Conservation (phyloP, 2,797 vertebrate species). For the Melanotaenia trifasciata region DNA sequence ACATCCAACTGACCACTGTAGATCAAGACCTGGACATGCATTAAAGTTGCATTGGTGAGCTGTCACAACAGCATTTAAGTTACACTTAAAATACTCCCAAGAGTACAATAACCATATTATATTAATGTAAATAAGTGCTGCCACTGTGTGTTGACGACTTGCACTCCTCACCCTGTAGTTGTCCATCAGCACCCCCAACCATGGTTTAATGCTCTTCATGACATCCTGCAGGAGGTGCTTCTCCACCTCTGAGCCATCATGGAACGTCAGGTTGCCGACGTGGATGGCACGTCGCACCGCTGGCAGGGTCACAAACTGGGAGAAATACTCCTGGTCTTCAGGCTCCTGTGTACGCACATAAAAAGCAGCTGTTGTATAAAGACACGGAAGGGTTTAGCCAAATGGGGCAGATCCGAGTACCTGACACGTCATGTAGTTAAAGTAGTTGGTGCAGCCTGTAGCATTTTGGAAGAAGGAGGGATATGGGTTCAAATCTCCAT, state of each 20-base stretch:
- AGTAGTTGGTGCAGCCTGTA: constrained; percentile 89
- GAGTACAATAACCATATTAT: no score
- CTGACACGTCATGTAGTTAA: constrained; percentile 85
- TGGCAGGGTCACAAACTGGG: constrained; percentile 83
- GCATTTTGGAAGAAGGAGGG: constrained; percentile 86
- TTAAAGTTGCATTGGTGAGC: neutral
- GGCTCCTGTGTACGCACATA: constrained; percentile 76
- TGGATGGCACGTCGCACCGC: constrained; percentile 85
- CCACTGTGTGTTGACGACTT: neutral
- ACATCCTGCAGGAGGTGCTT: constrained; percentile 87
- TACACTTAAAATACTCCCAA: neutral
- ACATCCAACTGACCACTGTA: constrained; percentile 91
- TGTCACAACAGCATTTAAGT: neutral
- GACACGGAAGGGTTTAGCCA: no score
- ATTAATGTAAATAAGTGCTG: neutral
- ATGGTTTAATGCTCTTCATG: constrained; percentile 90
- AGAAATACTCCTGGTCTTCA: constrained; percentile 85
- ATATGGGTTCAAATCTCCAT: constrained; percentile 79
- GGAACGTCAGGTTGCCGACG: constrained; percentile 88
- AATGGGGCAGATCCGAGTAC: constrained; percentile 56
- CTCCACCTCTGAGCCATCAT: constrained; percentile 83
- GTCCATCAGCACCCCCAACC: constrained; percentile 89
- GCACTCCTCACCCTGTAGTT: constrained; percentile 86
- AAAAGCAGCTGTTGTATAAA: neutral
- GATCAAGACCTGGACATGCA: constrained; percentile 83